These are phyloP conservation scores for Ruditapes philippinarum DNA, from an alignment of 1,140 invertebrate species.

Conservation along the genomic window DNA sequence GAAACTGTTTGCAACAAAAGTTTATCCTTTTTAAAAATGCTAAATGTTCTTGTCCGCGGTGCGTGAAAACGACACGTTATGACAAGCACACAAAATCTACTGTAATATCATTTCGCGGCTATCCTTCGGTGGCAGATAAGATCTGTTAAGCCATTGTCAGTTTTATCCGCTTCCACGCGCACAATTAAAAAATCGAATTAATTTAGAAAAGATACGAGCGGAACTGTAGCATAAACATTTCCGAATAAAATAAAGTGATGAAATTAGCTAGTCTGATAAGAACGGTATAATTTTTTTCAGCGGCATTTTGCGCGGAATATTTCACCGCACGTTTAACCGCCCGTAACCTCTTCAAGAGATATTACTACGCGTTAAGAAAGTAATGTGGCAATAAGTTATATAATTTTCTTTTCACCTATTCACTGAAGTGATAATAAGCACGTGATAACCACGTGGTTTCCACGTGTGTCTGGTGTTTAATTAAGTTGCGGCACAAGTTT, in stretches of 20 bases:
- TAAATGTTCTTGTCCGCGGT: not conserved
- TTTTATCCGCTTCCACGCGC: constrained; percentile 45
- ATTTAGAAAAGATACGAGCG: constrained; percentile 38
- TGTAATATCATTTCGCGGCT: constrained; percentile 26
- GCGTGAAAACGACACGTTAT: not conserved
- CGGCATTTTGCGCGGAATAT: constrained; percentile 10
- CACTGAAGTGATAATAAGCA: constrained; percentile 5
- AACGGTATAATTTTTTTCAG: not conserved
- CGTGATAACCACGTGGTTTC: constrained; percentile 11
- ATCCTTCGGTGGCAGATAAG: constrained; percentile 22
- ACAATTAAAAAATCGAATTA: constrained; percentile 54
- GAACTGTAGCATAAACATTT: constrained; percentile 37
- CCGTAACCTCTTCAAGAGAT: not conserved
- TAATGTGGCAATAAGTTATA: constrained; percentile 28
- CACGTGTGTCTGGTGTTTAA: constrained; percentile 27
- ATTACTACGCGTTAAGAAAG: not conserved
- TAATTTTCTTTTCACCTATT: constrained; percentile 20
- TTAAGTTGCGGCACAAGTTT: not conserved
- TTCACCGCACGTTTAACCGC: constrained; percentile 2
- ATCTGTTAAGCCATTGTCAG: constrained; percentile 26
- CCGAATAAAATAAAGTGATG: constrained; percentile 26
- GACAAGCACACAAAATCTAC: not conserved
- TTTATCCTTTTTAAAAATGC: constrained; percentile 16
- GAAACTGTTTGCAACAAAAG: constrained; percentile 6
- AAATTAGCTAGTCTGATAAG: constrained; percentile 42